These are phyloP conservation scores for Lytechinus variegatus DNA, from an alignment of 35 echinoderm and acorn worm genomes.

Conservation along the genomic window DNA sequence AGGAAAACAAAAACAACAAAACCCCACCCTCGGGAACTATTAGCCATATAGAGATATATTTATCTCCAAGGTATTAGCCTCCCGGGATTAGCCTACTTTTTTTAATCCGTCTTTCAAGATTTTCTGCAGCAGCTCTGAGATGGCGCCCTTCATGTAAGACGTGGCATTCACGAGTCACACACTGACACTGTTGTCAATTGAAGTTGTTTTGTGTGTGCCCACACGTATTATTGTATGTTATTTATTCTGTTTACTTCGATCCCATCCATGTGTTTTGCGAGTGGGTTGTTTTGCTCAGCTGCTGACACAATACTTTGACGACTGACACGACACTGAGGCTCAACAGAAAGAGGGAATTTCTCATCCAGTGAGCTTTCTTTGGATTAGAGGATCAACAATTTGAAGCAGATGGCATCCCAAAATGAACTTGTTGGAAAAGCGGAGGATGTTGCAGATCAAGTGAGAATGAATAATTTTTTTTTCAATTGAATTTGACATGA, in stretches of 20 bases:
- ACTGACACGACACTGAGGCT: background rate
- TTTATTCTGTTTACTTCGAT: background rate
- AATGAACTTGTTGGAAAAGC: conserved; percentile 81
- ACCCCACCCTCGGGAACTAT: too few species aligned
- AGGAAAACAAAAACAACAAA: too few species aligned
- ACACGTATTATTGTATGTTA: background rate
- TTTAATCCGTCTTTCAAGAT: too few species aligned
- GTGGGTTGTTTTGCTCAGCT: background rate
- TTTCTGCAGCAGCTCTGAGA: background rate
- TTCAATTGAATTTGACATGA: background rate
- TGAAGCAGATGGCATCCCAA: conserved; percentile 62
- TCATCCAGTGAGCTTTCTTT: conserved; percentile 11
- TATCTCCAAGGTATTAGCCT: too few species aligned
- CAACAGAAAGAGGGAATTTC: background rate
- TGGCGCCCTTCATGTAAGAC: conserved; percentile 39
- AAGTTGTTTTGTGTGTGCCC: background rate
- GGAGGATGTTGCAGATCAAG: conserved; percentile 90
- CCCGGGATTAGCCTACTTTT: too few species aligned
- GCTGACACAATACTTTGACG: background rate
- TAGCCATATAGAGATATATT: too few species aligned
- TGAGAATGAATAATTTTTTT: conserved; percentile 2
- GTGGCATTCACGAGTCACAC: background rate
- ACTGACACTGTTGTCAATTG: too few species aligned
- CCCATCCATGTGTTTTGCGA: conserved; percentile 27
- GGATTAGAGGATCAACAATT: conserved; percentile 30